Evolutionary conservation across 2,797 vertebrate species (phyloP), one percentile per base, ranked within the genome.

Genomic region (Choloepus didactylus): DNA sequence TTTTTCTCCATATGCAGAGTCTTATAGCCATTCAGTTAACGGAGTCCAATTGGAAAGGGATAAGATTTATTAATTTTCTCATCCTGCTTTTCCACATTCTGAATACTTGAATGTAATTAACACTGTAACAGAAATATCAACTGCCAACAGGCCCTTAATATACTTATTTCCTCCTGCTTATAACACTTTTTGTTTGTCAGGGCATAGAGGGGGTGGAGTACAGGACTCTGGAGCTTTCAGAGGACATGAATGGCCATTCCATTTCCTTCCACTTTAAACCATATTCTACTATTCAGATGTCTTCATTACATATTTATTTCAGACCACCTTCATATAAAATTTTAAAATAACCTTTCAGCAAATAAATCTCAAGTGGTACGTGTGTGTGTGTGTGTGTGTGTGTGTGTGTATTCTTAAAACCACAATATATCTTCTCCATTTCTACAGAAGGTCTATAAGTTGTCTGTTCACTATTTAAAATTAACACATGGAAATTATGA

Each of bases 191-290:
- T 21, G n/a, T 15, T 16, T 35, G 35, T 35, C 35, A 35, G 35
- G 35, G 35, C 35, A 35, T 35, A 35, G 35, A 16, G 66, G 23
- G 67, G 9, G 54, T 27, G 35, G 4, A 54, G 14, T 19, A 15
- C 18, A 49, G 49, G 23, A 0, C 35, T 21, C 5, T 5, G 27
- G 1, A 3, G 11, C 12, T 51, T 15, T 38, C 59, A 27, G 29
- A 46, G 9, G 19, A 27, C 12, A 56, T 1, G 5, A 56, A 4
- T 56, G 9, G 6, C 6, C 46, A 11, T 3, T 12, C 1, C 14
- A 14, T 44, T 27, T 14, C 4, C 56, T 51, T 3, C 35, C 44
- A 51, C 44, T 35, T 67, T 9, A 66, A 85, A 35, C 3, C 29
- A 66, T 83, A 73, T 54, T 49, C 12, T 41, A 56, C 16, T 56